Base-by-base conservation (phyloP, 2,797 vertebrate species). In the Cynodonichthys magdalenae region DNA sequence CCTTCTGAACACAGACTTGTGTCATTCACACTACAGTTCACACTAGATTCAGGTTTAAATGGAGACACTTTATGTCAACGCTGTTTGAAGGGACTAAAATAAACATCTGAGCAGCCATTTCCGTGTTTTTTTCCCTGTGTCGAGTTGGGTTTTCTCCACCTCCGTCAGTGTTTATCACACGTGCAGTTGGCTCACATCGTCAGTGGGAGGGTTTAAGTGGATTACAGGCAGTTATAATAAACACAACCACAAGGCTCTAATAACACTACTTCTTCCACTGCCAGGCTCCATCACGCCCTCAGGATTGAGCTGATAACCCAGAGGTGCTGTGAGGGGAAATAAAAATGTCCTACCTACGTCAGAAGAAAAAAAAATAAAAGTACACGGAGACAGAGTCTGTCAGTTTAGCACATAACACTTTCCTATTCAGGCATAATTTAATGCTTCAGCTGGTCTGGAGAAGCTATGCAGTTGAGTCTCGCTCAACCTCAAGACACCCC, bases 161-260 rank as follows among this genome's bases (percentile, higher is more conserved):
- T 56, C 57, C 36, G 50, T 71, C 65, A 15, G 71, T 42, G 69
- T 74, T 75, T 59, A 47, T 69, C 68, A 75, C 62, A 74, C 44
- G 47, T 71, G 74, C 53, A 60, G 61, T 59, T n/a, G 9, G 79
- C 79, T 80, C 29, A 54, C 61, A 53, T 72, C 39, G 5, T 79
- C 44, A 28, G 56, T 24, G 42, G 66, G 63, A 61, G 69, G 71
- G 61, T 36, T 82, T 77, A 86, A 82, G 80, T 82, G 75, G 82
- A 88, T 85, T 81, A 83, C 69, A 68, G 71, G 61, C 60, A 81
- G 82, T 81, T 83, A 74, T 64, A 88, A 86, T 83, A 85, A 88
- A 86, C 79, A 77, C 74, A 69, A 63, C 31, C 74, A 27, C 68
- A 77, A 82, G 74, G 69, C 71, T 79, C 49, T 69, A 80, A 85